Evolutionary conservation across 2,113 vertebrate genomes (phyloP), one percentile per base, ranked within the genome.

Genomic region (Centropus bengalensis): DNA sequence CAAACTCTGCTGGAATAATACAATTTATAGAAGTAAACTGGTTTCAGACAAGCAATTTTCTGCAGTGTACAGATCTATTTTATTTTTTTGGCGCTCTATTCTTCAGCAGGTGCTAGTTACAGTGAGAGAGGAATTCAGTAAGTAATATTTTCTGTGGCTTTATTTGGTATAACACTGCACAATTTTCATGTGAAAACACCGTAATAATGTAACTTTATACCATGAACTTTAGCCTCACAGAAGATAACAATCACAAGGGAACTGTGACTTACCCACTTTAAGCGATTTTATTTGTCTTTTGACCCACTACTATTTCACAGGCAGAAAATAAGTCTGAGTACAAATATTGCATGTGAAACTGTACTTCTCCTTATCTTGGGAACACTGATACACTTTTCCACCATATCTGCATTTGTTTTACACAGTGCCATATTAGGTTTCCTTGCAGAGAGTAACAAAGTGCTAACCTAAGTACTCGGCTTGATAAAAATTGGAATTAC

Each of bases 321-420:
- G 28, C 28, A 95, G 52, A 90, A 80, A 88, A 52, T 40, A 78
- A 52, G 36, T 63, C 22, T 44, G 32, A 84, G 49, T 38, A 84
- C 60, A 95, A 94, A 86, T 59, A 64, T 26, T 75, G n/a, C 54
- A 81, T 1, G 4, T 82, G 88, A 92, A 94, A 88, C 44, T 54
- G 44, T 78, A 68, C 64, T 85, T 93, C 17, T 82, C 44, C 71
- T 88, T 95, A 91, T 94, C 94, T 68, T 56, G 27, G 49, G 74
- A 94, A 84, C 69, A 82, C 23, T 49, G 62, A 68, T 86, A 59
- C 45, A 75, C 56, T 86, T 88, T 90, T 74, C 67, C 19, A 81
- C 56, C n/a, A 12, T 91, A 91, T 96, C 85, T 95, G 82, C 60
- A 78, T 93, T 91, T 96, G 76, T 83, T 95, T 86, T 88, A 70